Conservation (phyloP, 2,797 vertebrate species). For the Hippoglossus hippoglossus region DNA sequence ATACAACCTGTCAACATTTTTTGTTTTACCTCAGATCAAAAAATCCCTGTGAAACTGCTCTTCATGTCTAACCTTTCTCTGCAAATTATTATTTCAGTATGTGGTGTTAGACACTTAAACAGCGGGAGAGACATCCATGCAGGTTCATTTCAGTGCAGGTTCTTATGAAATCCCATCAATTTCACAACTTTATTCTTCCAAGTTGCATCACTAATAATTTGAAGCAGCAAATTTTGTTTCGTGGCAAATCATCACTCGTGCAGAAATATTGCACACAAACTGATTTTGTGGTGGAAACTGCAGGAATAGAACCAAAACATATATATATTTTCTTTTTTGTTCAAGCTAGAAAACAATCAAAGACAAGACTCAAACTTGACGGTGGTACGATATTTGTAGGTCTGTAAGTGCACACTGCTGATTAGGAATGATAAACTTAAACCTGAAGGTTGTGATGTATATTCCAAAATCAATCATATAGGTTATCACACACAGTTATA, state of each 20-base stretch:
- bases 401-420: background rate
- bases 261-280: background rate
- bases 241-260: background rate
- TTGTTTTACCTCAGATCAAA: constrained; percentile 1
- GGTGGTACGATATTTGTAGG: background rate
- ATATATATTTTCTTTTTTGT: background rate
- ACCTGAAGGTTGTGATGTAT: no score
- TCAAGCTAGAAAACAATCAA: background rate
- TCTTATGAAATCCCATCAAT: background rate
- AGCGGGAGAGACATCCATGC: background rate
- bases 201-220: background rate
- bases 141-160: background rate
- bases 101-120: background rate
- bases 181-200: background rate
- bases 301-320: no score
- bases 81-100: background rate
- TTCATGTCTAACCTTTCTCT: constrained; percentile 2
- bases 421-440: background rate
- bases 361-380: background rate
- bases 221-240: background rate
- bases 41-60: background rate
- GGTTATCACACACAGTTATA: no score
- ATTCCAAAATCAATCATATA: no score
- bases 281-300: background rate
- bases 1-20: background rate